phyloP scores from a whole-genome alignment of 2,797 vertebrate genomes.

The Otus scops region DNA sequence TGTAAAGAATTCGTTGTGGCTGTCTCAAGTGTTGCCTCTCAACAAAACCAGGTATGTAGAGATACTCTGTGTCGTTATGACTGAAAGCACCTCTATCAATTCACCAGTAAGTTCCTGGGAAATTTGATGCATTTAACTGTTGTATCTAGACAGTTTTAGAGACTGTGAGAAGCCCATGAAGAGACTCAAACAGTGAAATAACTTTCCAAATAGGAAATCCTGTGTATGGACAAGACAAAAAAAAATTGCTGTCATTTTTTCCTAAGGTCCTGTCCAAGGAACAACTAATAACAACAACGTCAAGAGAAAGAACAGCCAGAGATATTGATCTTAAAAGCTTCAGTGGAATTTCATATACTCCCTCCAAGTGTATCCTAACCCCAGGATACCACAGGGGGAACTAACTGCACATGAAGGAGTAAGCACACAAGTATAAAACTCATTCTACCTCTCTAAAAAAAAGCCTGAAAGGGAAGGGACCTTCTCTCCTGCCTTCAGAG shows the following conservation, averaged over 20 bases:
- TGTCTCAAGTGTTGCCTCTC: neutral
- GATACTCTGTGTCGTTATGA: neutral
- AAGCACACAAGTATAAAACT: neutral
- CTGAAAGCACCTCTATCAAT: neutral
- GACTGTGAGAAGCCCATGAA: neutral
- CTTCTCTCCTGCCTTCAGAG: neutral
- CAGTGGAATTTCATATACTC: neutral
- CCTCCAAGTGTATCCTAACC: neutral
- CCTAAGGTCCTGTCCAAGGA: neutral
- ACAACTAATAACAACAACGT: neutral
- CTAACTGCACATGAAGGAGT: neutral
- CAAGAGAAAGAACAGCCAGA: neutral
- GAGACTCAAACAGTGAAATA: neutral
- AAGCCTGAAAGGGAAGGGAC: neutral
- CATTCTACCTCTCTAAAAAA: neutral
- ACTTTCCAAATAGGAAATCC: neutral
- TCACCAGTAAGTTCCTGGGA: neutral
- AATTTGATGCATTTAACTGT: neutral
- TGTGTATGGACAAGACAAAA: neutral
- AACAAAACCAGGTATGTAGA: neutral
- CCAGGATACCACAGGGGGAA: neutral
- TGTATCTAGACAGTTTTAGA: neutral
- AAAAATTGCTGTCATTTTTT: neutral
- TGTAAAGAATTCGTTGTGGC: neutral
- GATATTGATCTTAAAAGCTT: neutral